Percentiles rank a stretch among this genome's conserved stretches.
These are phyloP conservation scores for Colaptes auratus DNA, from an alignment of 2,113 vertebrate genomes.

Conservation along the genomic window DNA sequence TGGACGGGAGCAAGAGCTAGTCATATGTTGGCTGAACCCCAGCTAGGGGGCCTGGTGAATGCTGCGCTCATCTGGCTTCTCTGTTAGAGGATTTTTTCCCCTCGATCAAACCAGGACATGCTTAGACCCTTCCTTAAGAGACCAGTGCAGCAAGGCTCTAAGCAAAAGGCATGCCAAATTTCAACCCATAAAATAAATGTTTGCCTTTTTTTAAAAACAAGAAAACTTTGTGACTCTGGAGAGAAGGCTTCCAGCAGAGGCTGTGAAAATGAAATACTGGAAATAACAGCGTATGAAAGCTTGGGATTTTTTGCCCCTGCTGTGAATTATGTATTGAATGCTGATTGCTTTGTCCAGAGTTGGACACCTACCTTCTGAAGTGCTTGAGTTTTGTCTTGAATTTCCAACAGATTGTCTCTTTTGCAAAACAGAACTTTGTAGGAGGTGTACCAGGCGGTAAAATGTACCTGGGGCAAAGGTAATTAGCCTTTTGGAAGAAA, in stretches of 20 bases:
- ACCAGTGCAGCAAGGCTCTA: not conserved
- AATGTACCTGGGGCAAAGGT: not conserved
- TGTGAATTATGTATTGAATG: conserved; percentile 53
- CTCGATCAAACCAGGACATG: not conserved
- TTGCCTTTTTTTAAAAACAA: not conserved
- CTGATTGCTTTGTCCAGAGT: conserved; percentile 42
- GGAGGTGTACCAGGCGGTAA: not conserved
- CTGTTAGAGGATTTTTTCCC: not conserved
- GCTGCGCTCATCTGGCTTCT: not conserved
- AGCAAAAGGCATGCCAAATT: not conserved
- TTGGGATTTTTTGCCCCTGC: conserved; percentile 29
- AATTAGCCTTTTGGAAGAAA: not conserved
- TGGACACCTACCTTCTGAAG: conserved; percentile 4
- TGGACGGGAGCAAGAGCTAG: not conserved
- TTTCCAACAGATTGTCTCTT: not conserved
- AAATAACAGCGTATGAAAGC: conserved; percentile 13
- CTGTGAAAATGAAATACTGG: conserved; percentile 37
- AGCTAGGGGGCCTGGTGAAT: not conserved
- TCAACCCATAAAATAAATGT: not conserved
- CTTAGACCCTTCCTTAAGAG: not conserved
- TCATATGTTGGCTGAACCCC: not conserved
- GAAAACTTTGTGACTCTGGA: conserved; percentile 26
- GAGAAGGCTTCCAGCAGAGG: conserved; percentile 31
- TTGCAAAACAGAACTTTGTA: not conserved
- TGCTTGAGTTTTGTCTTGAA: not conserved